These are phyloP conservation scores for Stichopus horrens DNA, from an alignment of 53 echinoderm and acorn worm genomes.

Conservation along the genomic window DNA sequence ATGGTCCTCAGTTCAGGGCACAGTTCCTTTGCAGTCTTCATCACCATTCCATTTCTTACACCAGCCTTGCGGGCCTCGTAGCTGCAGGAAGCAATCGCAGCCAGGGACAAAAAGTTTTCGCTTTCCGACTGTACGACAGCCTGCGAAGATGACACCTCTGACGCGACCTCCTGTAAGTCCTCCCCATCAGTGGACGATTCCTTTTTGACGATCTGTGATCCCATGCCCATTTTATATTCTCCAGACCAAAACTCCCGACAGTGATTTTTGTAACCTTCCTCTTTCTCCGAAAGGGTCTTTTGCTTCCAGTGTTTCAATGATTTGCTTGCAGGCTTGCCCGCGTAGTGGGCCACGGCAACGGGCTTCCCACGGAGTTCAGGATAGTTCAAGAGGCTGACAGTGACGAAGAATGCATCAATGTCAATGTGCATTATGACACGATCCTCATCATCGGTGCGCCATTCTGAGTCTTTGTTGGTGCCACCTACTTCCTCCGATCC, in stretches of 20 bases:
- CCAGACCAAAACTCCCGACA: not conserved
- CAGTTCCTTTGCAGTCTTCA: slow-evolving; percentile 67
- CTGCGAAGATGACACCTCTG: not conserved
- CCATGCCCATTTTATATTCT: not conserved
- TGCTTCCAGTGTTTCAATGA: not conserved
- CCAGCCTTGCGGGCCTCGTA: slow-evolving; percentile 71
- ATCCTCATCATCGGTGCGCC: not conserved
- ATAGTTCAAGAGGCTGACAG: slow-evolving; percentile 73
- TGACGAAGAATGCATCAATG: slow-evolving; percentile 98
- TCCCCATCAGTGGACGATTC: not conserved
- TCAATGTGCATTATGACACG: slow-evolving; percentile 88
- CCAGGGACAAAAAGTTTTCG: slow-evolving; percentile 69
- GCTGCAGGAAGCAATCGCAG: slow-evolving; percentile 79
- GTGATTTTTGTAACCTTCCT: not conserved
- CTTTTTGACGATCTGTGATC: not conserved
- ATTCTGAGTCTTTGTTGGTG: not conserved
- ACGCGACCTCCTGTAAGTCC: not conserved
- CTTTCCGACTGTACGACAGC: slow-evolving; percentile 1
- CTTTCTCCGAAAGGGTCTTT: not conserved
- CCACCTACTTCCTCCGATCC: not conserved
- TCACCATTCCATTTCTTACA: slow-evolving; percentile 79
- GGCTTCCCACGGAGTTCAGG: slow-evolving; percentile 83
- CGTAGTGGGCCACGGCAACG: slow-evolving; percentile 91
- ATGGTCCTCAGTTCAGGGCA: slow-evolving; percentile 75
- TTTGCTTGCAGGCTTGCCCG: slow-evolving; percentile 55